phyloP scores from a whole-genome alignment of 2,888 invertebrate genomes.

The Julus scandinavius region DNA sequence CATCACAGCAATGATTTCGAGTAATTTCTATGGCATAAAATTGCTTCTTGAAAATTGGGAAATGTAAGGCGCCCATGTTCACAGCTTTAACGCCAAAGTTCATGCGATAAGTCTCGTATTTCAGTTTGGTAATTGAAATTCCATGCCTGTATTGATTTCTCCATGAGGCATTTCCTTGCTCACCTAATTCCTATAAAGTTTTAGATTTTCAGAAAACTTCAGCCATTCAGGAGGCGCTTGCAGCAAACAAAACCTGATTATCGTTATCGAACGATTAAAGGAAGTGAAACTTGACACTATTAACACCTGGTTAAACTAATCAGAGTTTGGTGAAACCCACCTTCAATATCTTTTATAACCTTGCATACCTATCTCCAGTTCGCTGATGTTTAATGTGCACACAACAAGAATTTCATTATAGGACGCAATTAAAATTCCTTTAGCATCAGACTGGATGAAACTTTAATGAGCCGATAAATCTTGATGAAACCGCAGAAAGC shows the following conservation, averaged over 20 bases:
- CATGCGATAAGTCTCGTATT: not conserved
- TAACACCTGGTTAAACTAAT: not conserved
- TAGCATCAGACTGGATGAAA: not conserved
- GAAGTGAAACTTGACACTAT: not conserved
- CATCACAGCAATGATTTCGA: not conserved
- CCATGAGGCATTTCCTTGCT: not conserved
- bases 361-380: not conserved
- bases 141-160: not conserved
- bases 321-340: not conserved
- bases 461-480: constrained; percentile 33
- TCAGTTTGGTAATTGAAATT: constrained; percentile 14
- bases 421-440: not conserved
- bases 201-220: not conserved
- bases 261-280: too few relatives aligned
- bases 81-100: not conserved
- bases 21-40: not conserved
- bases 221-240: not conserved
- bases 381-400: not conserved
- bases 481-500: constrained; percentile 19
- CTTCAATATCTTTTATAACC: not conserved
- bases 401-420: constrained; percentile 22
- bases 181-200: not conserved
- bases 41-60: constrained; percentile 12
- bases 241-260: too few relatives aligned
- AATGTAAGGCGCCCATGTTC: not conserved